Evolutionary conservation across 2,797 vertebrate genomes (phyloP).

Genomic region (Platalea minor): DNA sequence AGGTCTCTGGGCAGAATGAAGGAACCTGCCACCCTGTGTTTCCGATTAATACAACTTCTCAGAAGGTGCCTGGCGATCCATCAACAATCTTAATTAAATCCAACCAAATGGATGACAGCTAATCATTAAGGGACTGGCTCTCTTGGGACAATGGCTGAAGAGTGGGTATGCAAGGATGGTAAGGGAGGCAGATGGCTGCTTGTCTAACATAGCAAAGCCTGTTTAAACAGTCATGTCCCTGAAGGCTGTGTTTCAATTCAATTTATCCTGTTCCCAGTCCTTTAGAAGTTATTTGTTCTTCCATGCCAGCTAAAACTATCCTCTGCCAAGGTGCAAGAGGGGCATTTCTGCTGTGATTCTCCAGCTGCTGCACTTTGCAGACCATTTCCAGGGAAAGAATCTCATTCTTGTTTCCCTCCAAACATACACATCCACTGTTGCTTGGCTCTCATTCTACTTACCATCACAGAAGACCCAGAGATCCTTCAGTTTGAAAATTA

Average conservation of each 20-base stretch:
- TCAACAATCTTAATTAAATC: constrained; percentile 20
- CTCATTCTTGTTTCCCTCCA: not conserved
- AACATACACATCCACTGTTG: not conserved
- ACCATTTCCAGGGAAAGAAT: not conserved
- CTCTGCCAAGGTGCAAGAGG: not conserved
- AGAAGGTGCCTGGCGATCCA: constrained; percentile 7
- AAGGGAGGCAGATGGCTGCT: not conserved
- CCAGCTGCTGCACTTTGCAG: not conserved
- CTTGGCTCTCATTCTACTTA: not conserved
- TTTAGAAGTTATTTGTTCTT: not conserved
- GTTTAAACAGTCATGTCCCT: not conserved
- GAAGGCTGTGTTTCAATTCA: not conserved
- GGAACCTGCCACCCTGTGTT: not conserved
- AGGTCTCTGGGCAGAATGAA: constrained; percentile 4
- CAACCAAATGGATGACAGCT: not conserved
- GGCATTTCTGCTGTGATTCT: not conserved
- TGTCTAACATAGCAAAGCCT: not conserved
- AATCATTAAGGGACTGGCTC: not conserved
- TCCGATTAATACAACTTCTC: constrained; percentile 8
- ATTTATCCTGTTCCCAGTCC: not conserved
- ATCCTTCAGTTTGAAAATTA: not conserved
- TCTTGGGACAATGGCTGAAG: not conserved
- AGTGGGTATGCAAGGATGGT: not conserved
- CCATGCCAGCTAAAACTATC: not conserved
- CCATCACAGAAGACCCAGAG: not conserved